Evolutionary conservation across 2,888 invertebrate species (phyloP).

Genomic region (Exocentrus adspersus): DNA sequence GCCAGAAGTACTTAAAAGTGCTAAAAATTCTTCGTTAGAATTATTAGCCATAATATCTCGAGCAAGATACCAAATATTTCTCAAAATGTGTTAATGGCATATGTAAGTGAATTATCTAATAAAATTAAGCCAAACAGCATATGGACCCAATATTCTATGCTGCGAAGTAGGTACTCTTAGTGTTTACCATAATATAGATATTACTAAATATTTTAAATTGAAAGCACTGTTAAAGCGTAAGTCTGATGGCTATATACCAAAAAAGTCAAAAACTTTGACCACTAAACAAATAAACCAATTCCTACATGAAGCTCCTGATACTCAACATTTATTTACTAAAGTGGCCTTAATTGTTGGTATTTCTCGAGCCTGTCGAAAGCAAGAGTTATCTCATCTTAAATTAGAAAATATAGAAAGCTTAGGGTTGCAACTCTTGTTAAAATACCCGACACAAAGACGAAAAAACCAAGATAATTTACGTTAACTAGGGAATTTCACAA

Average conservation of each 20-base stretch:
- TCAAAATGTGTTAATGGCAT: neutral
- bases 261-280: neutral
- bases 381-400: constrained; percentile 22
- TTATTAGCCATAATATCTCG: neutral
- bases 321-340: constrained; percentile 6
- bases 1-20: too few species aligned
- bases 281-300: constrained; percentile 3
- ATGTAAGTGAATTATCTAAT: constrained; percentile 4
- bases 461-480: too few species aligned
- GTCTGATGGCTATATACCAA: constrained; percentile 1
- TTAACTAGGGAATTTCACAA: too few species aligned
- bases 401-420: constrained; percentile 19
- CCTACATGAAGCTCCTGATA: neutral
- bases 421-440: too few species aligned
- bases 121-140: constrained; percentile 3
- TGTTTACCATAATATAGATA: constrained; percentile 7
- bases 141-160: constrained; percentile 17
- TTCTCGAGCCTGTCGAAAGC: constrained; percentile 15
- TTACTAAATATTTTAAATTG: constrained; percentile 14
- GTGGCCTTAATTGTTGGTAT: constrained; percentile 14
- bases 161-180: constrained; percentile 12
- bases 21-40: too few species aligned
- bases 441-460: too few species aligned
- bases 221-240: constrained; percentile 2
- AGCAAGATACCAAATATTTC: neutral